Evolutionary conservation across 2,113 vertebrate species (phyloP), one percentile per base, ranked within the genome.

Genomic region (Nerophis lumbriciformis): DNA sequence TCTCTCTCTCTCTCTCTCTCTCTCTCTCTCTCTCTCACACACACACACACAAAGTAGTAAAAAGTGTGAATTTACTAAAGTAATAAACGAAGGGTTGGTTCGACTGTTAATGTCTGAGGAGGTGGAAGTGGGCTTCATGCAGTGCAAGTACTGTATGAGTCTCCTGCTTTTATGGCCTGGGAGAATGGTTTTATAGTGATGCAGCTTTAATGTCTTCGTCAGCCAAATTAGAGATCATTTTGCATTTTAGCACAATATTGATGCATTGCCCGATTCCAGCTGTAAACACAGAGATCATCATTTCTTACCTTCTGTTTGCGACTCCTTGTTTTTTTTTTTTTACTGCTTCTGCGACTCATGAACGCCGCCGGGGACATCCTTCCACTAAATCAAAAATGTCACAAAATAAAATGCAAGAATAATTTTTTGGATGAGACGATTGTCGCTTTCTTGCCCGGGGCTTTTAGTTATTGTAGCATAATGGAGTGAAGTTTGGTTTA

Each of bases 191-290:
- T 21, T 38, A 38, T 38, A 38, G 53, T 56, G 54, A 56, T 42
- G 54, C 13, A 14, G 21, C 9, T 37, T 56, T 56, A 10, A 56
- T 56, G 53, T 13, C 5, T 15, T 39, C 10, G 8, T 39, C 37
- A 38, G 14, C 37, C 37, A 56, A 56, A 56, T 56, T 8, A 42
- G 37, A 56, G 37, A 42, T 56, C 9, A 42, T 56, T 39, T n/a
- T 42, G 54, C 54, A 39, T 35, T 5, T 56, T 56, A 56, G 54
- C 54, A 39, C 37, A 39, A 56, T 6, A 39, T 56, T 39, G 54
- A 56, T 42, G 15, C 16, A 56, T 56, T 5, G n/a, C 8, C 15
- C n/a, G 39, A 42, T 56, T 56, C 54, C 37, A 16, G 54, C 37
- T 6, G 37, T 56, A 16, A 56, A 56, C 37, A 38, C 54, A 39